These are phyloP conservation scores for Ciconia stormi DNA, from an alignment of 2,113 vertebrate genomes.

Conservation along the genomic window DNA sequence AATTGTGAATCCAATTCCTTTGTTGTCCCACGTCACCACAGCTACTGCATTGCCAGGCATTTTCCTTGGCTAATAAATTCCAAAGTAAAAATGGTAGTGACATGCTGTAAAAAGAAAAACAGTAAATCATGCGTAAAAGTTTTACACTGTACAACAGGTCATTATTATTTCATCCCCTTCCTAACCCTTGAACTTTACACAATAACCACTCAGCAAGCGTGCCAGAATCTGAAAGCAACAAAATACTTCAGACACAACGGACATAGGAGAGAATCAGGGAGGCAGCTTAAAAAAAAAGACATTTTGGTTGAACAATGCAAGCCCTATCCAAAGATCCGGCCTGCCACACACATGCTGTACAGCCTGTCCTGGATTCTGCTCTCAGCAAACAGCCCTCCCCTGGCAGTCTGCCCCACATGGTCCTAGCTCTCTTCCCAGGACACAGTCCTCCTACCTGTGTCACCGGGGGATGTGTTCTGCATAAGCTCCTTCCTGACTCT, in stretches of 20 bases:
- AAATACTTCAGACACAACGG: neutral
- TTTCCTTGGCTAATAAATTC: neutral
- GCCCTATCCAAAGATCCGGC: neutral
- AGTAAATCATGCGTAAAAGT: fast-evolving
- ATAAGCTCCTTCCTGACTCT: neutral
- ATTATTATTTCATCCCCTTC: neutral
- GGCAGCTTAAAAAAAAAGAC: neutral
- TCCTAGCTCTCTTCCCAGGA: neutral
- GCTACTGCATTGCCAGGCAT: neutral
- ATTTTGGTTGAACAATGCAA: neutral
- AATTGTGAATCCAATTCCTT: neutral
- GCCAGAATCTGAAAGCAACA: neutral
- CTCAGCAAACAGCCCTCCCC: neutral
- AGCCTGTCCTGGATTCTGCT: neutral
- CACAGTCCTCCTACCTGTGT: neutral
- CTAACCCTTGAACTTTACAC: neutral
- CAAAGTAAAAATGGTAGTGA: neutral
- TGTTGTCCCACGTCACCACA: neutral
- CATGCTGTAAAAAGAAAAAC: neutral
- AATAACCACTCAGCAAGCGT: neutral
- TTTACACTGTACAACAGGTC: neutral
- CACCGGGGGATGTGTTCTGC: neutral
- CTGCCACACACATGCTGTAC: neutral
- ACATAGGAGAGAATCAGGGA: neutral
- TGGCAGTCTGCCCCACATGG: fast-evolving